Percentiles rank a stretch among this genome's conserved stretches.
These are phyloP conservation scores for Mimachlamys varia DNA, from an alignment of 2,888 invertebrate species.

Conservation along the genomic window DNA sequence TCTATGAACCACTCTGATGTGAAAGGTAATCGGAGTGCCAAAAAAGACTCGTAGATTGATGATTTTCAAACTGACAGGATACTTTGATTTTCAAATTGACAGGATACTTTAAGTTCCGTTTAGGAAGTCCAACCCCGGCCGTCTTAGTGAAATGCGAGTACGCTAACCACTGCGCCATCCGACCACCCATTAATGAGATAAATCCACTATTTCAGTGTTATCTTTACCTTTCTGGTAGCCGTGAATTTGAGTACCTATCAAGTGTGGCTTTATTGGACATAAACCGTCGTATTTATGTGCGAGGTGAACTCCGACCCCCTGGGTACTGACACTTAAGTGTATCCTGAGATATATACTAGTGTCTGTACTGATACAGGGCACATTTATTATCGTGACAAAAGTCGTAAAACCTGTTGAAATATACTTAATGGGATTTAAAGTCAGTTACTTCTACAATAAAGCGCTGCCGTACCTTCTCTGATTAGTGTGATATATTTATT, in stretches of 20 bases:
- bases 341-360: background rate
- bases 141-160: too few relatives aligned
- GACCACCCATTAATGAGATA: too few relatives aligned
- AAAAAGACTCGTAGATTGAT: too few relatives aligned
- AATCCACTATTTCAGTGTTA: background rate
- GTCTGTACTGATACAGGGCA: background rate
- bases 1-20: too few relatives aligned
- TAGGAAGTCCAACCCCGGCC: too few relatives aligned
- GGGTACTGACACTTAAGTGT: background rate
- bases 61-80: too few relatives aligned
- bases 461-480: background rate
- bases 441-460: background rate
- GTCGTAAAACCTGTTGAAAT: background rate
- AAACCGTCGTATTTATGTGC: background rate
- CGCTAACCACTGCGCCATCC: too few relatives aligned
- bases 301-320: background rate
- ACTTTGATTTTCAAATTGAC: too few relatives aligned
- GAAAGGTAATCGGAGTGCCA: too few relatives aligned
- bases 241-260: background rate
- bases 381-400: background rate
- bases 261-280: background rate
- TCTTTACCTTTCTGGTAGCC: background rate
- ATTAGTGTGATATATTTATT: background rate
- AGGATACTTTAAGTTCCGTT: too few relatives aligned
- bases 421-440: background rate